Evolutionary conservation across 92 coral and sea anemone species (phyloP).

Genomic region (Parazoanthus swiftii): DNA sequence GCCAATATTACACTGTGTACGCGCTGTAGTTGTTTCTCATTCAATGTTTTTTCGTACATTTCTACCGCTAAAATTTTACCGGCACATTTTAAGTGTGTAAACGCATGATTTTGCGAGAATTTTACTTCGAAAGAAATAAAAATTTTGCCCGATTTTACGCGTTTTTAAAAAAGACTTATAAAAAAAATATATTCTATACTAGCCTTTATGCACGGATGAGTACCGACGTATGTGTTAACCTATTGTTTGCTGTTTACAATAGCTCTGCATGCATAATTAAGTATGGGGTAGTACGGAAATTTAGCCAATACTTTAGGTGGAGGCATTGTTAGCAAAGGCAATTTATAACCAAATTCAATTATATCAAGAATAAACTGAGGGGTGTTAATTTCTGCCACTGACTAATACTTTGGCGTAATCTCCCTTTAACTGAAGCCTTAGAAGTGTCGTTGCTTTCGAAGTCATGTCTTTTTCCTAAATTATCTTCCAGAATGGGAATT

Average conservation of each 20-base stretch:
- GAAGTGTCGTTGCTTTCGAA: no score
- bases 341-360: no score
- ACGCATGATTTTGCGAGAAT: conserved; percentile 8
- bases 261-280: conserved; percentile 7
- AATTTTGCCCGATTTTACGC: conserved; percentile 5
- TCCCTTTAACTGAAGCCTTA: no score
- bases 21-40: conserved; percentile 8
- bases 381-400: no score
- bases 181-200: conserved; percentile 3
- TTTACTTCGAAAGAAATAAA: conserved; percentile 5
- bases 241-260: conserved; percentile 5
- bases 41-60: conserved; percentile 5
- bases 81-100: conserved; percentile 7
- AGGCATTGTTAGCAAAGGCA: no score
- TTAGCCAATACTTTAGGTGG: no score
- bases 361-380: no score
- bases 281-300: conserved; percentile 8
- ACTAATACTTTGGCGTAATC: no score
- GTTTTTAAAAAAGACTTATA: conserved; percentile 4
- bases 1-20: conserved; percentile 2
- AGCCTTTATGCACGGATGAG: conserved; percentile 9
- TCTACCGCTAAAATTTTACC: conserved; percentile 7
- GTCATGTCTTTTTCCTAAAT: no score
- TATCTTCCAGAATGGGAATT: no score
- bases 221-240: conserved; percentile 8